Percentiles rank a stretch among this genome's conserved stretches.
Conservation (phyloP, 2,113 vertebrate genomes). For the Prochilodus magdalenae region DNA sequence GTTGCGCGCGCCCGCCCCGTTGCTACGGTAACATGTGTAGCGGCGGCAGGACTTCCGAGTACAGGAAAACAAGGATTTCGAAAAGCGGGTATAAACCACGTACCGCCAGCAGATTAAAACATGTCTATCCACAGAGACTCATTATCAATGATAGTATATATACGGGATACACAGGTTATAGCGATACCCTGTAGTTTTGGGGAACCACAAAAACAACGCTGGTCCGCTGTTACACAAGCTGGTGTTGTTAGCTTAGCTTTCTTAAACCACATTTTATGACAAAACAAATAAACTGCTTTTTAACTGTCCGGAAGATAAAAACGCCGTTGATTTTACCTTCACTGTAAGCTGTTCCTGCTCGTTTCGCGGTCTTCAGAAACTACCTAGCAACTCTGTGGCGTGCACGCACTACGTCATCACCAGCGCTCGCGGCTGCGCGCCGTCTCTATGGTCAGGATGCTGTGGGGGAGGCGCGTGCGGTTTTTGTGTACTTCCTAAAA, state of each 20-base stretch:
- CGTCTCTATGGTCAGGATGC: neutral
- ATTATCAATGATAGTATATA: no score
- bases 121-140: neutral
- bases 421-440: neutral
- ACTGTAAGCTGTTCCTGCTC: neutral
- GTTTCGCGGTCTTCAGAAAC: constrained; percentile 1
- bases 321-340: constrained; percentile 14
- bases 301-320: neutral
- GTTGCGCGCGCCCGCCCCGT: constrained; percentile 69
- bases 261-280: neutral
- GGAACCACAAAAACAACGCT: neutral
- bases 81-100: neutral
- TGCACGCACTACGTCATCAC: constrained; percentile 1
- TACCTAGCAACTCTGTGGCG: constrained; percentile 11
- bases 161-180: neutral
- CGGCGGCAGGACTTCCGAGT: constrained; percentile 7
- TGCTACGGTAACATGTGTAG: constrained; percentile 65
- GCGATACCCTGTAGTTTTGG: neutral
- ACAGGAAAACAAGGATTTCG: constrained; percentile 60
- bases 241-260: neutral
- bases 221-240: neutral
- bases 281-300: neutral
- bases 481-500: neutral
- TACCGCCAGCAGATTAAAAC: neutral
- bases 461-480: neutral